Evolutionary conservation across 2,797 vertebrate genomes (phyloP), one percentile per base, ranked within the genome.

Genomic region (Pteronotus mesoamericanus): DNA sequence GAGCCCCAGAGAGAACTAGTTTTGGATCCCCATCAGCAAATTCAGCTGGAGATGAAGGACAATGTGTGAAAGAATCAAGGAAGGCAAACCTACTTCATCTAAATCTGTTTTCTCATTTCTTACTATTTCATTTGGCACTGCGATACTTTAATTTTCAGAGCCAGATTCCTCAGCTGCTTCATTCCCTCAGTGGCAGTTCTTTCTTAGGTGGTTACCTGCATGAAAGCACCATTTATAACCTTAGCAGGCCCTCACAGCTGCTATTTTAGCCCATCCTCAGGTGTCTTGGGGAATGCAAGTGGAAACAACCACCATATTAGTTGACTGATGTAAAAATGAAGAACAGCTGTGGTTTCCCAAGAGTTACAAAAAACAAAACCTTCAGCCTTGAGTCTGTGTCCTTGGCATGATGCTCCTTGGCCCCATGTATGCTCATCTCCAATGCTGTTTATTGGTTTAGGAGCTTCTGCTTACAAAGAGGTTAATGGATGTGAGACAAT

Each of bases 391-490:
- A 84, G 77, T 80, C 19, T 74, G 48, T 26, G 37, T 74, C 14
- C 14, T 68, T 29, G n/a, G 19, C n/a, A 21, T 21, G 44, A 61
- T 86, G 9, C 4, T 22, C 51, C 26, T 94, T 84, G 80, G 91
- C 1, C 55, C 4, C 18, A 9, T 0, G 4, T 2, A 26, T 11
- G 2, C n/a, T 59, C 26, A 84, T 77, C 34, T 39, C 8, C 42
- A 64, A n/a, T 16, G 12, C 69, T 84, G 11, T 83, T 93, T 87
- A 86, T 94, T 68, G 42, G 32, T 51, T 83, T 21, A 68, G 69
- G 57, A 90, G 39, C 22, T 95, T 93, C 80, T 90, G 80, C 94
- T 96, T 96, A 61, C 68, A 39, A 32, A 93, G 66, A 89, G 86
- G 57, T 79, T 79, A 72, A 71, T 39, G 19, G 51, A 66, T 87